Evolutionary conservation across 1,140 invertebrate genomes (phyloP), one percentile per base, ranked within the genome.

Genomic region (Artemia franciscana): DNA sequence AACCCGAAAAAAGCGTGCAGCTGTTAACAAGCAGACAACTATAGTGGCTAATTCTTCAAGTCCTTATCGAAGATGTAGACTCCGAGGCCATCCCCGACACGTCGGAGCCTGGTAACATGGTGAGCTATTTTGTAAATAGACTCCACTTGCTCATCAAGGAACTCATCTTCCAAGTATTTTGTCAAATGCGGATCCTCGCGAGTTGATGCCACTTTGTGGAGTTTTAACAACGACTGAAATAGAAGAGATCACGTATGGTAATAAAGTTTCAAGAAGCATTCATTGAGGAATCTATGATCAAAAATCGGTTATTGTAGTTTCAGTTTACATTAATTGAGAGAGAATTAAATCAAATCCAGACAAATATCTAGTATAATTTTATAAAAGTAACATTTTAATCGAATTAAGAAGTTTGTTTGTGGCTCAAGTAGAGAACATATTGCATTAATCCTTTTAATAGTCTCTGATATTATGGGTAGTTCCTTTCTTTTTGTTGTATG

Each of bases 51-150:
- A 18, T 12, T 18, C 21, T 64, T 30, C 21, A 72, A 60, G 58
- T 79, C 73, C 67, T 79, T 78, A 73, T 83, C 79, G 66, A 78
- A 81, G 64, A 79, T 70, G 71, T 76, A 81, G 68, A 82, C 79
- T 63, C 81, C 81, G 21, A 83, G 71, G 27, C 80, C 80, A 26
- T 70, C 63, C 4, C 82, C 81, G 63, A 76, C 77, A 61, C 80
- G 75, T 63, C 78, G 78, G 68, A 83, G 71, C 63, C 79, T 76
- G 65, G 80, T 80, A 59, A 82, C 70, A 66, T 77, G 71, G 65
- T 76, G 76, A 12, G 73, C 75, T 5, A 83, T 63, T 67, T 81
- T 72, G 67, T 82, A 80, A 64, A 82, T 82, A 26, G 78, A 71
- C 60, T 80, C 73, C 7, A 81, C 79, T 70, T 83, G 80, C 64